A percentile compares a stretch with the other conserved stretches of the same genome.
Evolutionary conservation across 2,888 invertebrate genomes (phyloP).

Genomic region (Celastrina argiolus): DNA sequence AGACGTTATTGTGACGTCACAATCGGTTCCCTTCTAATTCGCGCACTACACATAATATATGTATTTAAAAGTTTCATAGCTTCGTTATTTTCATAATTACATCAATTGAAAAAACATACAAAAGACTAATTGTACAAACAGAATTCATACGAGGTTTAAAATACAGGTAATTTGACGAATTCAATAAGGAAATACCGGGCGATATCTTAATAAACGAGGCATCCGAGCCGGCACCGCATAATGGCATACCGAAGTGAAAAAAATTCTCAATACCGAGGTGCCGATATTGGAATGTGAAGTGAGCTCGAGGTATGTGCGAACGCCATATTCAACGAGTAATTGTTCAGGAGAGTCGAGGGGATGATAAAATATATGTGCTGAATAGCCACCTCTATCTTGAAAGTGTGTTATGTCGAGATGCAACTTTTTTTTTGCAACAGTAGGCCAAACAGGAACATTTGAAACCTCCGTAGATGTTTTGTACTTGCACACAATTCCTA

Average conservation of each 20-base stretch:
- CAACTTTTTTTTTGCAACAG: too few species aligned
- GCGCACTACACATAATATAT: too few species aligned
- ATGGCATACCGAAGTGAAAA: constrained; percentile 66
- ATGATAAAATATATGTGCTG: neutral
- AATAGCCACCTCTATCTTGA: neutral
- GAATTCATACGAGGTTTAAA: neutral
- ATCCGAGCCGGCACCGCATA: constrained; percentile 42
- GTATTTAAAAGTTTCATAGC: too few species aligned
- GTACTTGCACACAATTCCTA: too few species aligned
- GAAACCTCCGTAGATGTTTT: too few species aligned
- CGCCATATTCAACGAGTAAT: neutral
- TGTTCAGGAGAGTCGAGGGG: neutral
- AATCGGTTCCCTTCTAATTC: too few species aligned
- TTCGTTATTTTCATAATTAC: too few species aligned
- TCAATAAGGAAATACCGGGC: constrained; percentile 38
- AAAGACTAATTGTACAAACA: neutral
- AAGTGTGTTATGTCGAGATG: neutral
- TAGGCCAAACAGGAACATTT: too few species aligned
- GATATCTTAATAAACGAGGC: constrained; percentile 53
- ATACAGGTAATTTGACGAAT: constrained; percentile 20
- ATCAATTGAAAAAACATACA: too few species aligned
- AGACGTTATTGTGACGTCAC: too few species aligned
- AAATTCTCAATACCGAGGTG: constrained; percentile 53
- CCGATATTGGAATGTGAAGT: constrained; percentile 49
- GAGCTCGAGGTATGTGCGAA: constrained; percentile 1